These are phyloP conservation scores for Eurytoma californica DNA, from an alignment of 2,888 invertebrate species.

Conservation along the genomic window DNA sequence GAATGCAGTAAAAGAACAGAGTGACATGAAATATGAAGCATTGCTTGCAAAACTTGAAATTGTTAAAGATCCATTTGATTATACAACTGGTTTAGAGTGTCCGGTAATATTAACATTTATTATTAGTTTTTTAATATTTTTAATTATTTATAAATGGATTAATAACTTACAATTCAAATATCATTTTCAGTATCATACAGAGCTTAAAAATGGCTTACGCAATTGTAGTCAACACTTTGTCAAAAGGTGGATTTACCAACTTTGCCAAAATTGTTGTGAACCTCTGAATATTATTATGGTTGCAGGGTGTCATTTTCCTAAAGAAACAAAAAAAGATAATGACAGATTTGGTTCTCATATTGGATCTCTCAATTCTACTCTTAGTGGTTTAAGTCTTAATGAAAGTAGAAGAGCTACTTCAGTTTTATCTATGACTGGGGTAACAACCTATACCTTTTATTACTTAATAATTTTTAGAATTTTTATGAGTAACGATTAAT, in stretches of 20 bases:
- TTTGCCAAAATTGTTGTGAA: slow-evolving; percentile 70
- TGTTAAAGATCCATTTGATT: slow-evolving; percentile 71
- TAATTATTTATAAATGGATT: slow-evolving; percentile 19
- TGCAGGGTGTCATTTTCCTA: slow-evolving; percentile 70
- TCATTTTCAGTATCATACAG: slow-evolving; percentile 63
- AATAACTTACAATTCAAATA: not conserved
- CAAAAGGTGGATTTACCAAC: slow-evolving; percentile 71
- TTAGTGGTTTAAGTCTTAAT: slow-evolving; percentile 37
- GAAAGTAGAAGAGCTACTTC: slow-evolving; percentile 41
- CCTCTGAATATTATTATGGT: slow-evolving; percentile 60
- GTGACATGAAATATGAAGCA: slow-evolving; percentile 38
- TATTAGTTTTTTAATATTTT: slow-evolving; percentile 8
- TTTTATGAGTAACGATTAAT: too few relatives aligned
- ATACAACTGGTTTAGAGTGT: slow-evolving; percentile 70
- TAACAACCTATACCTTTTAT: not conserved
- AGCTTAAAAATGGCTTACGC: slow-evolving; percentile 54
- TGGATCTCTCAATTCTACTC: slow-evolving; percentile 8
- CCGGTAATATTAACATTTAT: slow-evolving; percentile 64
- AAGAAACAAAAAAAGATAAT: slow-evolving; percentile 59
- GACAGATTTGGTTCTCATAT: not conserved
- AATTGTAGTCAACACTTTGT: slow-evolving; percentile 69
- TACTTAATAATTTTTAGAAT: too few relatives aligned
- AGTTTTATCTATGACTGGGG: slow-evolving; percentile 19
- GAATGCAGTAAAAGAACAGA: slow-evolving; percentile 58
- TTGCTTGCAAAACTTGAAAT: slow-evolving; percentile 68